phyloP scores from a whole-genome alignment of 1,140 invertebrate species.

The Orius insidiosus region DNA sequence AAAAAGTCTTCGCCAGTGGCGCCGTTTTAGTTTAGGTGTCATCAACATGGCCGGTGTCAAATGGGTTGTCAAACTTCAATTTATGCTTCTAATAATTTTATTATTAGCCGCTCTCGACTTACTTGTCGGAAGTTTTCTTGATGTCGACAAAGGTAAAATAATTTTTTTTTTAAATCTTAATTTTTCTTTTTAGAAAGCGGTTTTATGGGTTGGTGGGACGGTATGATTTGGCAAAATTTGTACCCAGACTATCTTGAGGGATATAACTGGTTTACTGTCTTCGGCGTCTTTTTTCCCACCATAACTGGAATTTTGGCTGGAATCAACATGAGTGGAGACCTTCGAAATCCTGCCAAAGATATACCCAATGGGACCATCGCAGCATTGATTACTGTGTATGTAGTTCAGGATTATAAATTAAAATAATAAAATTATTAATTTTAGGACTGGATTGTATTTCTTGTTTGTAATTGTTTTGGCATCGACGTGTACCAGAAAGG shows the following conservation, averaged over 20 bases:
- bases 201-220: conserved; percentile 67
- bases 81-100: conserved; percentile 63
- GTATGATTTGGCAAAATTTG: conserved; percentile 66
- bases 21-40: conserved; percentile 65
- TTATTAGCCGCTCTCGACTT: conserved; percentile 77
- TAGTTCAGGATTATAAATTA: too few relatives aligned
- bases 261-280: conserved; percentile 79
- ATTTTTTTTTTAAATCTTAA: too few relatives aligned
- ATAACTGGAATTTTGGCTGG: conserved; percentile 86
- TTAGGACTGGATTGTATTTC: conserved; percentile 76
- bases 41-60: conserved; percentile 86
- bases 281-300: conserved; percentile 89
- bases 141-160: conserved; percentile 39
- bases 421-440: conserved; percentile 21
- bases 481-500: conserved; percentile 58
- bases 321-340: conserved; percentile 95
- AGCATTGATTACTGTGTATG: conserved; percentile 67
- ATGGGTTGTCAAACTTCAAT: conserved; percentile 84
- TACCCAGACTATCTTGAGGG: conserved; percentile 58
- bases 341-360: conserved; percentile 73
- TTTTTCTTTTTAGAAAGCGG: conserved; percentile 45
- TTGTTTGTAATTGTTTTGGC: conserved; percentile 79
- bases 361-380: conserved; percentile 88
- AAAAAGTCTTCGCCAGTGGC: conserved; percentile 59
- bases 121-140: conserved; percentile 69